phyloP scores from a whole-genome alignment of 53 echinoderm and acorn worm genomes.

The Paelopatides confundens region DNA sequence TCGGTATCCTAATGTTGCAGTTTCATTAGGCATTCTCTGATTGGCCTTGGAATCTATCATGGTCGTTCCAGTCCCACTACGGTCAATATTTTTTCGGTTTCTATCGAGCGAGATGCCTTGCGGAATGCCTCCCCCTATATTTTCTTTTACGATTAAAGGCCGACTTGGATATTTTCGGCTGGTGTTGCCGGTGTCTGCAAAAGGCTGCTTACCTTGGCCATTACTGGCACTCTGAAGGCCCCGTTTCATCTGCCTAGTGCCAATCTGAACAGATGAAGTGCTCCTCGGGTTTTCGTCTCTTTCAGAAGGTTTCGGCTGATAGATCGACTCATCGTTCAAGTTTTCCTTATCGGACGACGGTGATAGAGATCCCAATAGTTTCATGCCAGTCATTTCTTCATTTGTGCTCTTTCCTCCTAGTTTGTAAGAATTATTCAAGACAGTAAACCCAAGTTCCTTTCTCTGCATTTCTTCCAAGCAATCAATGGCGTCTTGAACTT shows the following conservation, averaged over 20 bases:
- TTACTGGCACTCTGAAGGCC: background rate
- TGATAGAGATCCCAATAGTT: background rate
- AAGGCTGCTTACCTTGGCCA: background rate
- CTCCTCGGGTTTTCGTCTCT: background rate
- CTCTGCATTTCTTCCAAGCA: conserved; percentile 13
- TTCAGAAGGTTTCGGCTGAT: background rate
- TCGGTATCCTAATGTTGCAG: too few species aligned
- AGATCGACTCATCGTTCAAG: background rate
- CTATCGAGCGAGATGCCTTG: background rate
- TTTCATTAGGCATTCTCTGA: background rate
- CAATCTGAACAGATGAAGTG: background rate
- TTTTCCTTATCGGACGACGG: conserved; percentile 11
- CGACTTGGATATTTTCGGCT: background rate
- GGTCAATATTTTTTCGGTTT: background rate
- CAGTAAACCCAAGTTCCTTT: conserved; percentile 12
- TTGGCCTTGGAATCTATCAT: background rate
- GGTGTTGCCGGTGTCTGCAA: background rate
- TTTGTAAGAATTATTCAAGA: background rate
- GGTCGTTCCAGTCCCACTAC: background rate
- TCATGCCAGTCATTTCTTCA: background rate
- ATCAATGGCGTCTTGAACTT: background rate
- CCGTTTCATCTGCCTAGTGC: background rate
- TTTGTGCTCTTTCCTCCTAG: background rate
- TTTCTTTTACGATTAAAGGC: background rate
- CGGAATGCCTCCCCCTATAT: background rate